Evolutionary conservation across 2,888 invertebrate species (phyloP), one percentile per base, ranked within the genome.

Genomic region (Cryptocephalus moraei): DNA sequence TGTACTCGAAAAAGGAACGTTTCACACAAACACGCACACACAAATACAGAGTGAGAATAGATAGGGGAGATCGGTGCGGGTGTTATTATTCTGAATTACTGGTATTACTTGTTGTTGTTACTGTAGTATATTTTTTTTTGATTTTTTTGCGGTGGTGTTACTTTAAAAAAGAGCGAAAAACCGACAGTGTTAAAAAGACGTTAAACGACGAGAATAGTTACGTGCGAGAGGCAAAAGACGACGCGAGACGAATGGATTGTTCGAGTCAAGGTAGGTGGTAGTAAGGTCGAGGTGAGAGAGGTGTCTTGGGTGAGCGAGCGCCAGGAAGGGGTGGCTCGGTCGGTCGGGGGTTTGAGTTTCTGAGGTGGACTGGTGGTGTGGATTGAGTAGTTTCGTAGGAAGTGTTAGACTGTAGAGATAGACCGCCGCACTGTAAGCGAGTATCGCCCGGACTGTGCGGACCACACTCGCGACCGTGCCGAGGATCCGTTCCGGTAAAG

Each of bases 401-500:
- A 62, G 64, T 66, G 54, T 56, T 55, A 56, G 56, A 58, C 52
- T 52, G 49, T 52, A 63, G 64, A 68, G 64, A 62, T 64, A 64
- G 78, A 78, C 62, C 78, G 70, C 79, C 78, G 79, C 66, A 79
- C 75, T 74, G 73, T 68, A 55, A 75, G 75, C 66, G 73, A 76
- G 56, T 73, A 74, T 59, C 77, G 72, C 66, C 78, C 68, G 76
- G 75, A 58, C 76, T 72, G 56, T 75, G 55, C 71, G 69, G 14
- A 66, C 22, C 22, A 6, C 22, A 22, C 22, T 22, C 22, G 22
- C 22, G 22, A 22, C 2, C 52, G 56, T 55, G 49, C 71, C 70
- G 13, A 65, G 54, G 56, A 52, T 52, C 54, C 13, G 67, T 56
- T 53, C 55, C 56, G 53, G 52, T 49, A 49, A 46, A 43, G 43